Base-by-base conservation (phyloP, 2,888 invertebrate species). In the Drosophila gaucha region DNA sequence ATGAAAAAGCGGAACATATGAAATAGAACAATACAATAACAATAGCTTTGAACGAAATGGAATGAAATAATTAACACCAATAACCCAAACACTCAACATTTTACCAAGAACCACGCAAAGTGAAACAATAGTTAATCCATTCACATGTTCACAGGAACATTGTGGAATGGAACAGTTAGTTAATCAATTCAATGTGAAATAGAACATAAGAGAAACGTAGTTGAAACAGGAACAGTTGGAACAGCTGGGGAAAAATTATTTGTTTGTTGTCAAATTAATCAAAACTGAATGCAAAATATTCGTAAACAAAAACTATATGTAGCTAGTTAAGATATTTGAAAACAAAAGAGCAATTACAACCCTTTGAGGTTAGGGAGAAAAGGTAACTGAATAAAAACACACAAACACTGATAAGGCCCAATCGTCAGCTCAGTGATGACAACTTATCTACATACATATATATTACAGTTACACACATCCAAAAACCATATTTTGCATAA, bases 401-500 rank as follows among this genome's bases (percentile, higher is more conserved):
- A 10, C 4, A 10, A 24, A 24, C 44, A 43, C 35, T 43, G 18
- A 31, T n/a, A 44, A 33, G 44, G 16, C 28, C 28, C 28, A 30
- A 3, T 28, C 28, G 20, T 14, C 30, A 35, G 16, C 14, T 28
- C 56, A 41, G 20, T 50, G 24, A 39, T 28, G 22, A 33, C 28
- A 38, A 39, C 22, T 14, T 63, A 54, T 57, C 43, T 46, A 41
- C 51, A 57, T 24, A 31, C 26, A 44, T 3, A 26, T n/a, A 14
- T 9, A 51, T 1, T 20, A 57, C n/a, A n/a, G n/a, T n/a, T n/a
- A n/a, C n/a, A n/a, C 12, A 31, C 31, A 22, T 9, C 6, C 8
- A 46, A 14, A 33, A 67, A 50, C 14, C 57, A 55, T 58, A 69
- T 78, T 64, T 63, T 64, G 65, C 66, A 57, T 65, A 74, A 65